Evolutionary conservation across 2,888 invertebrate genomes (phyloP).

Genomic region (Drosophila recens): DNA sequence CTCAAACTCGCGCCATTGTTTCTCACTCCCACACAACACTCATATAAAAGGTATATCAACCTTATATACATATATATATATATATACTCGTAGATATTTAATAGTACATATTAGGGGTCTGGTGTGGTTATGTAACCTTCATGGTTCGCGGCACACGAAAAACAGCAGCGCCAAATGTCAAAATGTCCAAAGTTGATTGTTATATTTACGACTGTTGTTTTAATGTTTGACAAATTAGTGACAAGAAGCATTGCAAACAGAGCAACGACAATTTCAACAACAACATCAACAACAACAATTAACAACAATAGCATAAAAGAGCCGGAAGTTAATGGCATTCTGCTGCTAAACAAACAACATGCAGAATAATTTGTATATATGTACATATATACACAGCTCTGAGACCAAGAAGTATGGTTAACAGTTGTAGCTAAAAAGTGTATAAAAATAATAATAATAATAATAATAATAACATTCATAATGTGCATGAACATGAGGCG

Average conservation of each 20-base stretch:
- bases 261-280: slow-evolving; percentile 44
- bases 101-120: slow-evolving; percentile 8
- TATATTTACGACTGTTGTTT: slow-evolving; percentile 76
- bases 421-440: slow-evolving; percentile 27
- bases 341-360: slow-evolving; percentile 32
- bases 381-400: not conserved
- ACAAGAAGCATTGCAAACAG: slow-evolving; percentile 54
- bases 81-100: slow-evolving; percentile 3
- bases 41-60: slow-evolving; percentile 13
- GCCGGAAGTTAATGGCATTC: slow-evolving; percentile 71
- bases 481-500: slow-evolving; percentile 36
- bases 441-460: slow-evolving; percentile 12
- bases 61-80: slow-evolving; percentile 10
- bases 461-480: slow-evolving; percentile 26
- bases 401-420: slow-evolving; percentile 26
- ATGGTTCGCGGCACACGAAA: slow-evolving; percentile 62
- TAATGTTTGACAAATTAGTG: slow-evolving; percentile 79
- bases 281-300: slow-evolving; percentile 31
- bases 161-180: slow-evolving; percentile 64
- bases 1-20: slow-evolving; percentile 15
- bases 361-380: slow-evolving; percentile 1
- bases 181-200: slow-evolving; percentile 77
- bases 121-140: slow-evolving; percentile 57
- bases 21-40: slow-evolving; percentile 38
- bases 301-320: slow-evolving; percentile 43